Percentiles rank a stretch among this genome's conserved stretches.
Conservation (phyloP, 2,113 vertebrate genomes). For the Gobio gobio region DNA sequence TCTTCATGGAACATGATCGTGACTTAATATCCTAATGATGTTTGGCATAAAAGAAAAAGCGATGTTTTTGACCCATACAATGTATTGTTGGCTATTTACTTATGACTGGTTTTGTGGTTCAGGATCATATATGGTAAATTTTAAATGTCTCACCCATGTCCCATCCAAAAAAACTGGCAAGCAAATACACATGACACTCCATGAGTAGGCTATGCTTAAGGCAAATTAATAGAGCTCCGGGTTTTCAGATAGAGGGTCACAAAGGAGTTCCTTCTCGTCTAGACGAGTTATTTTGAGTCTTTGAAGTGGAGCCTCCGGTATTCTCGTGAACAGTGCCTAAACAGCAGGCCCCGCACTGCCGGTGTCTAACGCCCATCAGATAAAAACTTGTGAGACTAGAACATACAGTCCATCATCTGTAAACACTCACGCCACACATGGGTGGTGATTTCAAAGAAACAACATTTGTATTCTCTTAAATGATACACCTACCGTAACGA, state of each 20-base stretch:
- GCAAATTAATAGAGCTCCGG: background rate
- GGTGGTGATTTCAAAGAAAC: background rate
- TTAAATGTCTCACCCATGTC: background rate
- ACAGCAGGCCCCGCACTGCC: slow-evolving; percentile 14
- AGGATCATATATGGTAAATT: background rate
- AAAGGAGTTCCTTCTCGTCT: slow-evolving; percentile 36
- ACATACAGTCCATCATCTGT: background rate
- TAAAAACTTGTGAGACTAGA: slow-evolving; percentile 9
- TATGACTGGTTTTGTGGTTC: no score
- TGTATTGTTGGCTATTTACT: no score
- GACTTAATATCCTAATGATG: no score
- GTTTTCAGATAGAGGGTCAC: slow-evolving; percentile 8
- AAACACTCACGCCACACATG: background rate
- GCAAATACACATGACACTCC: background rate
- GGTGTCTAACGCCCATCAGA: slow-evolving; percentile 10
- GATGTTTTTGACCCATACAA: no score
- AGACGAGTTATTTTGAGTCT: slow-evolving; percentile 36
- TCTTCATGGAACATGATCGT: no score
- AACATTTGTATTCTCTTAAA: no score
- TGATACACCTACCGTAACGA: no score
- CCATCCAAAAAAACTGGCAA: background rate
- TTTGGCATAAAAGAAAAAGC: no score
- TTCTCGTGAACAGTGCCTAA: slow-evolving; percentile 6
- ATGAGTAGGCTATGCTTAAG: background rate
- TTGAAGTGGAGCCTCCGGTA: slow-evolving; percentile 19